Evolutionary conservation across 2,888 invertebrate species (phyloP).

Genomic region (Odontomyia ornata): DNA sequence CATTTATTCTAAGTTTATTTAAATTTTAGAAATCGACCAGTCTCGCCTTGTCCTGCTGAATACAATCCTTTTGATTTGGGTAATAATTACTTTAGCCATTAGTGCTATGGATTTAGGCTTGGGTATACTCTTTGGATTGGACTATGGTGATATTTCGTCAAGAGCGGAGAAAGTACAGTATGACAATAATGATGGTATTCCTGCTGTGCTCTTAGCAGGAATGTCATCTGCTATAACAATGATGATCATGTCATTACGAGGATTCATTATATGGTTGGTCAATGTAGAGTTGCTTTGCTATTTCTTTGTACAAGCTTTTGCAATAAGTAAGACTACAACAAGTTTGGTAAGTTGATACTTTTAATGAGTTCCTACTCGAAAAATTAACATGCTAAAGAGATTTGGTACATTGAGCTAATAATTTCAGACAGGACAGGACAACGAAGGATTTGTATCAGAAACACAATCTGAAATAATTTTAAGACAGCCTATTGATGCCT

Average conservation of each 20-base stretch:
- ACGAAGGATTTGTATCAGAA: slow-evolving; percentile 46
- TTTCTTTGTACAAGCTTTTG: slow-evolving; percentile 54
- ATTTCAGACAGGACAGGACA: slow-evolving; percentile 41
- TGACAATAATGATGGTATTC: slow-evolving; percentile 52
- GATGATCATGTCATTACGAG: slow-evolving; percentile 63
- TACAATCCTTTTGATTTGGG: slow-evolving; percentile 58
- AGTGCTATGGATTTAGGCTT: slow-evolving; percentile 59
- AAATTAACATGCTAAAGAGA: background rate
- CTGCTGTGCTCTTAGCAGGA: slow-evolving; percentile 55
- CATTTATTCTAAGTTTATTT: slow-evolving; percentile 23
- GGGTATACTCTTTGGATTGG: slow-evolving; percentile 62
- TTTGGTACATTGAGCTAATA: no score
- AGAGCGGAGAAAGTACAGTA: slow-evolving; percentile 53
- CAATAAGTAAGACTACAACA: slow-evolving; percentile 46
- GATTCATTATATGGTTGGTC: slow-evolving; percentile 64
- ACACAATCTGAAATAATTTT: slow-evolving; percentile 43
- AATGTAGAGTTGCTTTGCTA: slow-evolving; percentile 59
- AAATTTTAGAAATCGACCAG: slow-evolving; percentile 56
- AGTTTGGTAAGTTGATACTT: slow-evolving; percentile 40
- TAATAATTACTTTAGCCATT: slow-evolving; percentile 55
- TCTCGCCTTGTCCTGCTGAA: slow-evolving; percentile 54
- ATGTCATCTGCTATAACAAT: slow-evolving; percentile 59
- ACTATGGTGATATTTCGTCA: slow-evolving; percentile 57
- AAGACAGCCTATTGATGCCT: slow-evolving; percentile 48
- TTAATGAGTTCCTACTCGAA: slow-evolving; percentile 19